Evolutionary conservation across 2,888 invertebrate species (phyloP), one percentile per base, ranked within the genome.

Genomic region (Caenorhabditis drosophilae): DNA sequence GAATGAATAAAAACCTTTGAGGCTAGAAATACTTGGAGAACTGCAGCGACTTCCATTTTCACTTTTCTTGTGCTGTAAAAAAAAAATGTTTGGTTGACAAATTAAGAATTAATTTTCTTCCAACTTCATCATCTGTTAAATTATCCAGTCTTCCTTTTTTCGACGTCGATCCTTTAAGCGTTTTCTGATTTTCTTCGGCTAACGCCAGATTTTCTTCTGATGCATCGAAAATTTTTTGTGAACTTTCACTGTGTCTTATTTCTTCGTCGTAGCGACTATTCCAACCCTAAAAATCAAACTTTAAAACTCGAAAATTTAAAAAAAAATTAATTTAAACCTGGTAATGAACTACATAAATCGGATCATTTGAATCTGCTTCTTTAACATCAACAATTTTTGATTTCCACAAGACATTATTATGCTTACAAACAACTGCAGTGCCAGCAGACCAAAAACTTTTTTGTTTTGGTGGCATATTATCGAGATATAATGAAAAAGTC

Each of bases 261-360:
- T 23, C 27, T 22, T 64, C 64, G 41, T 71, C 70, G 46, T 71
- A 49, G 7, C 67, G 57, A 20, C 25, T 38, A 31, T 64, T 53
- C 67, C 67, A 71, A 4, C 70, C 70, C 44, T 45, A 16, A n/a
- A n/a, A n/a, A n/a, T n/a, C 15, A 59, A 38, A 42, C 7, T 16
- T 36, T 4, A 12, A 16, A 4, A n/a, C 25, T 20, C 36, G 36
- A 42, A 42, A 36, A 6, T 18, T 42, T 23, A 18, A 18, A 18
- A 42, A 23, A 42, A 42, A 20, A 25, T 42, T 18, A 42, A 42
- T 18, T n/a, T 20, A 4, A 36, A n/a, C 36, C 16, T 45, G 16
- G 40, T 59, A 70, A 27, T 70, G 70, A 16, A 70, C 26, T 1
- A 44, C 4, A 35, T 64, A 64, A n/a, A 16, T 31, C 20, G 34